Evolutionary conservation across 1,140 invertebrate species (phyloP).

Genomic region (Heliconius congener): DNA sequence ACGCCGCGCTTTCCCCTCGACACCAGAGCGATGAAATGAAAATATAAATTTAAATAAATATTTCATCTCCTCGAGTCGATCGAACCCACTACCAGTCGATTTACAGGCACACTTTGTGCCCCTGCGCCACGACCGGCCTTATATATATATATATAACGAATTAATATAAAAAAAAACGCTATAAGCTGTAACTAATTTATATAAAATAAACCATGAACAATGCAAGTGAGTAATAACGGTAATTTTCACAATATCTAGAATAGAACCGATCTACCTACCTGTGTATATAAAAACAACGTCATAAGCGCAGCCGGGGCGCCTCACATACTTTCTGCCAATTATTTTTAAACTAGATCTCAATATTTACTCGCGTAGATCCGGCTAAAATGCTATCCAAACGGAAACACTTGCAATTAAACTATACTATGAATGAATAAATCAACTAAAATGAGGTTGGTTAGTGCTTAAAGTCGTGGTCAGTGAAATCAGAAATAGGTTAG

Average conservation of each 20-base stretch:
- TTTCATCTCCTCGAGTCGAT: too few relatives aligned
- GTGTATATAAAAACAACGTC: slow-evolving; percentile 35
- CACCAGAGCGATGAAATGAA: too few relatives aligned
- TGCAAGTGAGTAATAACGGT: slow-evolving; percentile 21
- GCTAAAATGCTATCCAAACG: slow-evolving; percentile 30
- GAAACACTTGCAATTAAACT: slow-evolving; percentile 29
- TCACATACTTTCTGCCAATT: slow-evolving; percentile 50
- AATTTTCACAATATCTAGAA: slow-evolving; percentile 41
- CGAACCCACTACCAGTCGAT: too few relatives aligned
- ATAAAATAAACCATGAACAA: slow-evolving; percentile 12
- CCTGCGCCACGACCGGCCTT: not conserved
- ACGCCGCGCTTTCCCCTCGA: too few relatives aligned
- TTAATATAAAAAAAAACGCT: not conserved
- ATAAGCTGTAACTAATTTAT: not conserved
- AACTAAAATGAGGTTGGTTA: not conserved
- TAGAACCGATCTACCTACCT: slow-evolving; percentile 30
- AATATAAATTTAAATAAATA: too few relatives aligned
- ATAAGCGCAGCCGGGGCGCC: slow-evolving; percentile 36
- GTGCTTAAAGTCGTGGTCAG: not conserved
- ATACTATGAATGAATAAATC: slow-evolving; percentile 8
- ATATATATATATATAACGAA: not conserved
- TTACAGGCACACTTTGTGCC: too few relatives aligned
- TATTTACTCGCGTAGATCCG: slow-evolving; percentile 44
- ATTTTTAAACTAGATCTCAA: slow-evolving; percentile 47
- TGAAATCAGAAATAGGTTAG: not conserved